phyloP scores from a whole-genome alignment of 2,113 vertebrate species.

The Arizona elegans region DNA sequence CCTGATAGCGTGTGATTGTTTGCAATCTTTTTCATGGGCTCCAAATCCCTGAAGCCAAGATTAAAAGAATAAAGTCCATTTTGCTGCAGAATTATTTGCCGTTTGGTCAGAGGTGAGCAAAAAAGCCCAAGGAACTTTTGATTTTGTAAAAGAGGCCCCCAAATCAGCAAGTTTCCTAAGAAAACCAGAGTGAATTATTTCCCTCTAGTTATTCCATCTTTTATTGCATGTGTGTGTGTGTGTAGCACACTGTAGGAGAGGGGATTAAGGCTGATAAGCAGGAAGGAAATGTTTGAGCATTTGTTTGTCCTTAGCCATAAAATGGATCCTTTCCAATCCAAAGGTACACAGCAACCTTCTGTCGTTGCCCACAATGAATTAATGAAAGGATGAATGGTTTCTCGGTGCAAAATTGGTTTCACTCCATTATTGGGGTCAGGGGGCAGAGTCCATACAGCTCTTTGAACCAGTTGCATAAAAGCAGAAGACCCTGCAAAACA shows the following conservation, averaged over 20 bases:
- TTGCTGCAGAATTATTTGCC: neutral
- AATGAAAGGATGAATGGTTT: neutral
- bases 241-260: neutral
- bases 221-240: neutral
- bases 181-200: neutral
- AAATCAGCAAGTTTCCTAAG: neutral
- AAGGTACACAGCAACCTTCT: neutral
- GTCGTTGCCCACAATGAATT: neutral
- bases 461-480: neutral
- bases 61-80: neutral
- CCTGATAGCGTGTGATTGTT: neutral
- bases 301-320: neutral
- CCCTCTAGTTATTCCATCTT: too few relatives aligned
- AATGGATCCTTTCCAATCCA: neutral
- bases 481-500: neutral
- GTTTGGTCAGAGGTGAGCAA: neutral
- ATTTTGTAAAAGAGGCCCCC: neutral
- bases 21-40: neutral
- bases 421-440: neutral
- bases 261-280: neutral
- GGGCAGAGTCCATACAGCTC: neutral
- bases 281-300: neutral
- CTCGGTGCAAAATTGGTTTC: neutral
- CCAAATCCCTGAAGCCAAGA: neutral
- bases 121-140: neutral